Evolutionary conservation across 2,888 invertebrate genomes (phyloP), one percentile per base, ranked within the genome.

Genomic region (Chalcis sispes): DNA sequence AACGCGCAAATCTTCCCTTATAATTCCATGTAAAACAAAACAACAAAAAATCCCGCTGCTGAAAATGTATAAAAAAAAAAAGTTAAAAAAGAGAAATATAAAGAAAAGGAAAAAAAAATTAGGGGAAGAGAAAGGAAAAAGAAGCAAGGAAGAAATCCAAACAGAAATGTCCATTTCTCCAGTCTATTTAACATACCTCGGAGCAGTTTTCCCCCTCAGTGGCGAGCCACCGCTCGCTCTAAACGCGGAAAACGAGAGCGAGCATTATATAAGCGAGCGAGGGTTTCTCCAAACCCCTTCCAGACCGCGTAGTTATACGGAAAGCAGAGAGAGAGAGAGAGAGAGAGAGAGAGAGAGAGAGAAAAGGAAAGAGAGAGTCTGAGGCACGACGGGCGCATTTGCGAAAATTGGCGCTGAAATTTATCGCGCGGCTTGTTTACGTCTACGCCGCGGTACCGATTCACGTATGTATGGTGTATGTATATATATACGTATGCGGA

Each of bases 321-420:
- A 8, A 18, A 27, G 52, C 27, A 65, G 36, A 13, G 13, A 15
- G 32, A 54, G 66, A 56, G 36, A 29, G 25, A 52, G 36, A 46
- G 46, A 29, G 46, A 8, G 46, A 62, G 29, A 50, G 64, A 4
- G 48, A 64, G 27, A 61, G 61, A 61, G 61, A 23, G 25, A 25
- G 8, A 42, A n/a, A n/a, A 46, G 52, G n/a, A n/a, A 52, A n/a
- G 4, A 4, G 23, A 50, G 36, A 13, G 32, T 32, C 46, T 15
- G 15, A 23, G 29, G 15, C 42, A 10, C 48, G 20, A 58, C n/a
- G 27, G 15, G 36, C 54, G 75, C 75, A 70, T 75, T 75, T 75
- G 65, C 32, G 70, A 75, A 75, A 75, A 75, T 75, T 75, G 75
- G 71, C 50, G 65, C 42, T 61, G 71, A 75, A 75, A 71, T 75